Evolutionary conservation across 2,888 invertebrate species (phyloP).

Genomic region (Atethmia centrago): DNA sequence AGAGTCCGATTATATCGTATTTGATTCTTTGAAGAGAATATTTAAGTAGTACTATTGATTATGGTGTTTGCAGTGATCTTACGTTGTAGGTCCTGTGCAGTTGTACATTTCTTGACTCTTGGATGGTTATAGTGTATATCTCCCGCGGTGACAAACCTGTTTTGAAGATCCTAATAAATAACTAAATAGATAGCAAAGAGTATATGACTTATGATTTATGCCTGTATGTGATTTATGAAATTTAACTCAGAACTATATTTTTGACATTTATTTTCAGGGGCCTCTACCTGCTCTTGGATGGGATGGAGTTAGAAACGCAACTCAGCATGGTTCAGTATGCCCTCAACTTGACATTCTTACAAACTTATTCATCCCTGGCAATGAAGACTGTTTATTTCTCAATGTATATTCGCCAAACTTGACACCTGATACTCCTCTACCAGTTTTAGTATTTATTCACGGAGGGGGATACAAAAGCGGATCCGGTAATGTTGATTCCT

Average conservation of each 20-base stretch:
- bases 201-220: too few relatives aligned
- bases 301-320: constrained; percentile 37
- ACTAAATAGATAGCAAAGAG: too few relatives aligned
- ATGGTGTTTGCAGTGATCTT: too few relatives aligned
- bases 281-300: constrained; percentile 18
- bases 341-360: constrained; percentile 21
- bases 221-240: too few relatives aligned
- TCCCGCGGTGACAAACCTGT: too few relatives aligned
- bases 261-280: constrained; percentile 24
- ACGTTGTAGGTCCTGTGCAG: too few relatives aligned
- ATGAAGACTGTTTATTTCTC: constrained; percentile 46
- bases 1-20: too few relatives aligned
- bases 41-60: too few relatives aligned
- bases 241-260: background rate
- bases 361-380: constrained; percentile 13
- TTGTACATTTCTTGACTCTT: too few relatives aligned
- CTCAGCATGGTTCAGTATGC: constrained; percentile 34
- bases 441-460: constrained; percentile 36
- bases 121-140: too few relatives aligned
- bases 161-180: too few relatives aligned
- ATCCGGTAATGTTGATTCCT: constrained; percentile 28
- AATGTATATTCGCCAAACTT: constrained; percentile 44
- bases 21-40: too few relatives aligned
- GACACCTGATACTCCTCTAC: constrained; percentile 13
- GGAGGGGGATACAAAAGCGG: constrained; percentile 33